A percentile compares a stretch with the other conserved stretches of the same genome.
Evolutionary conservation across 2,888 invertebrate genomes (phyloP).

Genomic region (Megalurothrips usitatus): DNA sequence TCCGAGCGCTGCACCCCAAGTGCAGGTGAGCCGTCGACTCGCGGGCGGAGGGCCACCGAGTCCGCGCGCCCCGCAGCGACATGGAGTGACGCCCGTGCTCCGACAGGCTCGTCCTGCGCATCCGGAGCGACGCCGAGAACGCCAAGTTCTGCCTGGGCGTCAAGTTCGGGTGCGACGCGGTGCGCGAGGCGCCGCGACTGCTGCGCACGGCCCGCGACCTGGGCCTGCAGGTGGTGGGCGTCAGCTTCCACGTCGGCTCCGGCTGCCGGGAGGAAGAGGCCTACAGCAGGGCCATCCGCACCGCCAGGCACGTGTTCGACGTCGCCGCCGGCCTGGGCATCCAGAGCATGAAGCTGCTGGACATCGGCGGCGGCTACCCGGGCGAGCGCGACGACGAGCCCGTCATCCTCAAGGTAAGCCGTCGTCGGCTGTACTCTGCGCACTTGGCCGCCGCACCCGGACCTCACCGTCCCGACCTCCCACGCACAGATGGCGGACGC

Average conservation of each 20-base stretch:
- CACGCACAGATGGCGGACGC: constrained; percentile 72
- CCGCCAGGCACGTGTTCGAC: constrained; percentile 68
- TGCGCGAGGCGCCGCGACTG: constrained; percentile 60
- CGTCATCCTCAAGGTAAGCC: constrained; percentile 61
- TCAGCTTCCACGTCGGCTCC: constrained; percentile 27
- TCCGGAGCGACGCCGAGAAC: constrained; percentile 77
- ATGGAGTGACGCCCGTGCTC: constrained; percentile 30
- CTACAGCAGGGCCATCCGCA: constrained; percentile 72
- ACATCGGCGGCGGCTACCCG: constrained; percentile 91
- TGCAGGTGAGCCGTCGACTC: constrained; percentile 62
- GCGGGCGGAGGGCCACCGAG: too few species aligned
- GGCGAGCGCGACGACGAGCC: constrained; percentile 59
- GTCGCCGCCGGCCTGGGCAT: constrained; percentile 68
- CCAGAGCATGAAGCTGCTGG: constrained; percentile 67
- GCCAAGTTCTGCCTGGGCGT: constrained; percentile 86
- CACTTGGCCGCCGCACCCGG: not conserved
- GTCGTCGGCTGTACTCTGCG: not conserved
- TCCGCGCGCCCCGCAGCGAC: too few species aligned
- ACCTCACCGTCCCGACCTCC: constrained; percentile 33
- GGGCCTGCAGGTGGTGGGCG: constrained; percentile 28
- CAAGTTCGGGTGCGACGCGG: constrained; percentile 89
- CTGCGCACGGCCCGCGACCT: constrained; percentile 27
- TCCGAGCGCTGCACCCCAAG: constrained; percentile 73
- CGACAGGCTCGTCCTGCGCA: constrained; percentile 77
- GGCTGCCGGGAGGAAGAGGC: constrained; percentile 72